These are phyloP conservation scores for Volucella bombylans DNA, from an alignment of 2,888 invertebrate species.

Conservation along the genomic window DNA sequence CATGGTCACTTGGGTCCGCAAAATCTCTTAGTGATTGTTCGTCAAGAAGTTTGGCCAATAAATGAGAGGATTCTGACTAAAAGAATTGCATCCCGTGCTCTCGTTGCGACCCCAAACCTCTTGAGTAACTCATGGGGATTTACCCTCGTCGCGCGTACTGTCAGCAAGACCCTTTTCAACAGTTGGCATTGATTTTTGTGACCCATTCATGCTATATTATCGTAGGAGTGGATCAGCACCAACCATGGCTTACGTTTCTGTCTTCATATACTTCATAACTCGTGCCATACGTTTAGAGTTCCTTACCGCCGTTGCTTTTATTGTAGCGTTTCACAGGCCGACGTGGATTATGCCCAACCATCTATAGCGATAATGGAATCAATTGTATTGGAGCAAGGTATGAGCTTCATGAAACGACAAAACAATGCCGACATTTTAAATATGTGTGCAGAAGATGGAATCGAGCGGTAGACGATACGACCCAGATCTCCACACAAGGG, in stretches of 20 bases:
- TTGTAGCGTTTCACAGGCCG: slow-evolving; percentile 24
- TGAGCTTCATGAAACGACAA: no score
- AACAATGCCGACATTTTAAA: no score
- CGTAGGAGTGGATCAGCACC: slow-evolving; percentile 27
- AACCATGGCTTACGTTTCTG: slow-evolving; percentile 39
- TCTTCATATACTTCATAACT: slow-evolving; percentile 59
- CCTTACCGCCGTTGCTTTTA: slow-evolving; percentile 36
- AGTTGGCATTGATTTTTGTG: slow-evolving; percentile 45
- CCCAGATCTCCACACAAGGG: no score
- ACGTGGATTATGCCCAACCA: no score
- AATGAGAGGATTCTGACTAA: slow-evolving; percentile 13
- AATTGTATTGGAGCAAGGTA: no score
- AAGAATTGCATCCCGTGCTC: not conserved
- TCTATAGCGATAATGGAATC: no score
- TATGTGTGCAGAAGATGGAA: no score
- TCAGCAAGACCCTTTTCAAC: slow-evolving; percentile 41
- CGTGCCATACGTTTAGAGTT: slow-evolving; percentile 55
- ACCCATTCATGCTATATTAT: slow-evolving; percentile 44
- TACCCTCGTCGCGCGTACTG: slow-evolving; percentile 44
- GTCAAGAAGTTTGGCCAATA: slow-evolving; percentile 37
- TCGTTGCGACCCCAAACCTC: slow-evolving; percentile 9
- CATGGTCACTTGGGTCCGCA: slow-evolving; percentile 19
- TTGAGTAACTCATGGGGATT: slow-evolving; percentile 51
- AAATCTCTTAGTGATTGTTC: slow-evolving; percentile 11
- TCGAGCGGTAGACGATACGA: no score